These are phyloP conservation scores for Coreoperca whiteheadi DNA, from an alignment of 2,113 vertebrate genomes.

Conservation along the genomic window DNA sequence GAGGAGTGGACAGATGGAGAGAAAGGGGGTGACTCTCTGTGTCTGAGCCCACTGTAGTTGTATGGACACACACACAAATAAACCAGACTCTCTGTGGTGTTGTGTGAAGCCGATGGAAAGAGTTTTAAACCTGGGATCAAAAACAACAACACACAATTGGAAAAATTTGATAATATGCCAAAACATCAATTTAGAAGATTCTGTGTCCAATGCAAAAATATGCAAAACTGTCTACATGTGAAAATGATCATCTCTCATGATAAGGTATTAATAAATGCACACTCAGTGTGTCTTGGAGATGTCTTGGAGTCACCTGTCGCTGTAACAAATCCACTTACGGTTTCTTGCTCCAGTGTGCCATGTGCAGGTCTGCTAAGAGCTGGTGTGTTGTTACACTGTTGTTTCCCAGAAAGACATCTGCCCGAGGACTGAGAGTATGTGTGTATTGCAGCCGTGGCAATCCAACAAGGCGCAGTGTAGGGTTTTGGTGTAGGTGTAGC, in stretches of 20 bases:
- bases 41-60: conserved; percentile 57
- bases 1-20: conserved; percentile 79
- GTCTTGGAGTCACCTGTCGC: background rate
- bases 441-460: conserved; percentile 70
- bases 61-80: conserved; percentile 81
- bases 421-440: background rate
- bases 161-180: background rate
- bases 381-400: conserved; percentile 48
- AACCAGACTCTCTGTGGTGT: conserved; percentile 79
- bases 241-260: background rate
- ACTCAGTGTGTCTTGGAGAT: background rate
- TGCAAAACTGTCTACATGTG: background rate
- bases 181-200: background rate
- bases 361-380: conserved; percentile 65
- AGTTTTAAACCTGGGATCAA: conserved; percentile 65
- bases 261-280: background rate
- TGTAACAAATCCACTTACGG: conserved; percentile 66
- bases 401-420: conserved; percentile 67
- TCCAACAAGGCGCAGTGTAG: conserved; percentile 75
- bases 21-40: conserved; percentile 40
- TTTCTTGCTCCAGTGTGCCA: conserved; percentile 58
- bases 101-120: conserved; percentile 84
- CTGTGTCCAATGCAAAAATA: background rate
- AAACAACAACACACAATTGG: background rate
- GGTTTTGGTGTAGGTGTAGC: conserved; percentile 79